Base-by-base conservation (phyloP, 1,140 invertebrate genomes). In the Liolophura sinensis region DNA sequence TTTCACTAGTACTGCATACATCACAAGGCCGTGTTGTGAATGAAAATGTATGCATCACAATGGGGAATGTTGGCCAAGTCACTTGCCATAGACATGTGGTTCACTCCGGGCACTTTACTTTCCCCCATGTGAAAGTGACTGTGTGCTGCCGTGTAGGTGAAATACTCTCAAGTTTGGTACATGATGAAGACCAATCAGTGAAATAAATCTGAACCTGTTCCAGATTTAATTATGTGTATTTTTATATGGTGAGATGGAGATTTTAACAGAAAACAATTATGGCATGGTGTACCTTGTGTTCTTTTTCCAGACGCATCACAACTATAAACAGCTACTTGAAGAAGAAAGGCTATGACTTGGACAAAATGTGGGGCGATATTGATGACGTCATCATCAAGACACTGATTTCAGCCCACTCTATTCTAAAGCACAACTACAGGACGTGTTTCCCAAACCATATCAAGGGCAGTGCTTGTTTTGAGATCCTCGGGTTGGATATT, bases 351-450 rank as follows among this genome's bases (percentile, higher is more conserved):
- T 88, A 92, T 59, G 89, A 94, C 78, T 87, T 93, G 22, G 87
- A 90, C 12, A 88, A 89, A 66, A 79, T 95, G 65, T 83, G 93
- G 92, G 81, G 84, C n/a, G 88, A 89, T 69, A 92, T 96, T 72
- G 93, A 96, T 79, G 93, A 95, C 78, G 90, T 94, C 18, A 93
- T 96, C 40, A 91, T 95, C 27, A 96, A 96, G 87, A 96, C 94
- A 0, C 86, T 95, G 31, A 88, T 96, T 51, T 91, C 93, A 24
- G 92, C 93, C 11, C 91, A 91, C 86, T 91, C 93, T 0, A 89
- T 92, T 59, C 85, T 96, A 22, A 93, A 93, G 78, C 93, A 95
- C 80, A 94, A 91, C 80, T 96, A 96, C 82, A 88, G 91, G 73
- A 91, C 92, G 20, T 94, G 92, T 79, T 96, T 96, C 85, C 92